Base-by-base conservation (phyloP, 1,140 invertebrate genomes). In the Pseudomyrmex concolor region DNA sequence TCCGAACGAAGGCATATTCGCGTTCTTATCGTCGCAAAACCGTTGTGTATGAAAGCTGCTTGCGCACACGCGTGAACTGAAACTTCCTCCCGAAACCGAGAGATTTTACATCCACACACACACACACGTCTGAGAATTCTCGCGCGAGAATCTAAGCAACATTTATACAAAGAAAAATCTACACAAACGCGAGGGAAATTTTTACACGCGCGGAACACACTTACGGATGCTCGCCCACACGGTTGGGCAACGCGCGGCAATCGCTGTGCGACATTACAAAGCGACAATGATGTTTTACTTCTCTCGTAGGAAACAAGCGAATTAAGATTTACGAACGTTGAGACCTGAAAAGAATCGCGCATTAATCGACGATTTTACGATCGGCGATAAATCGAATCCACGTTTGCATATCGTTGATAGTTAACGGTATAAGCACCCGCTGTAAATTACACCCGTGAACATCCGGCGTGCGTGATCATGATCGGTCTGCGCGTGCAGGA, bases 101-200 rank as follows among this genome's bases (percentile, higher is more conserved):
- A 7, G 0, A 0, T 34, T 34, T 5, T 7, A 34, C 5, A 34
- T 7, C 5, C 5, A 34, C 5, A 34, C 34, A 34, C 5, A 34
- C 34, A 34, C 5, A 5, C 22, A 25, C 25, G 25, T 25, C 2
- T 4, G 2, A 25, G 25, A 25, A 25, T 25, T 25, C 2, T 25
- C 25, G 25, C 3, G 25, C 25, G 25, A 0, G 3, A 25, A 25
- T 4, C 25, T 25, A 25, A 25, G 25, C 25, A 25, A 25, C 76
- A n/a, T 15, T 48, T 57, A 17, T n/a, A n/a, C n/a, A n/a, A n/a
- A n/a, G n/a, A n/a, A n/a, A n/a, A n/a, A n/a, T n/a, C n/a, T n/a
- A n/a, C n/a, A n/a, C n/a, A n/a, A n/a, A n/a, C 64, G 70, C 19
- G 76, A 34, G 76, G 48, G 54, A 34, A 34, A 78, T 78, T 70